Percentiles rank a stretch among this genome's conserved stretches.
phyloP scores from a whole-genome alignment of 1,140 invertebrate genomes.

The Drosophila auraria region DNA sequence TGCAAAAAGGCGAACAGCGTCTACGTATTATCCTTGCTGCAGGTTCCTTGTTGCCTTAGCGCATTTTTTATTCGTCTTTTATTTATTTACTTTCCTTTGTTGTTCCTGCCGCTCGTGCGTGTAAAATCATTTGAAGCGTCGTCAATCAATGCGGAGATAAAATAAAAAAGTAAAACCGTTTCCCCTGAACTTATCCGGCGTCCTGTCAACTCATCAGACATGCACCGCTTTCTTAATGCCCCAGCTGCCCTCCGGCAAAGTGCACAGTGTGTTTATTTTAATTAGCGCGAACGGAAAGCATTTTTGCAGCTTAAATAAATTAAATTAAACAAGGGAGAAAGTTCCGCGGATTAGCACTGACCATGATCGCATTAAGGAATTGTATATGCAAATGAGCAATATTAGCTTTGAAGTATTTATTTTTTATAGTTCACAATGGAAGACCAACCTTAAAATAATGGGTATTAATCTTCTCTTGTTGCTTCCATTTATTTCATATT shows the following conservation, averaged over 20 bases:
- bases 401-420: neutral
- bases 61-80: constrained; percentile 24
- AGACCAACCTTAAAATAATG: too few relatives aligned
- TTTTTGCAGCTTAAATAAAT: constrained; percentile 51
- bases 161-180: constrained; percentile 58
- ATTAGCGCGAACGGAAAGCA: constrained; percentile 54
- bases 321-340: constrained; percentile 34
- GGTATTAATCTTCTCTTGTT: neutral
- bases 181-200: constrained; percentile 51
- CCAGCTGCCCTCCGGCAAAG: constrained; percentile 36
- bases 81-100: constrained; percentile 40
- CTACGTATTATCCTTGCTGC: constrained; percentile 74
- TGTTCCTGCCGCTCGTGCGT: constrained; percentile 70
- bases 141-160: constrained; percentile 72
- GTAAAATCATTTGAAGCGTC: constrained; percentile 80
- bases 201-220: constrained; percentile 77
- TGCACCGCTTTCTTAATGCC: constrained; percentile 67
- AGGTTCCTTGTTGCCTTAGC: constrained; percentile 31
- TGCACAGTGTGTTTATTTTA: constrained; percentile 81
- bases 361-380: constrained; percentile 23
- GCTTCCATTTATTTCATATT: too few relatives aligned
- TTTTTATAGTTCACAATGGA: too few relatives aligned
- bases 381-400: constrained; percentile 51
- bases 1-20: constrained; percentile 55
- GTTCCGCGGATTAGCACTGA: constrained; percentile 8